These are phyloP conservation scores for Lacerta bilineata DNA, from an alignment of 2,797 vertebrate genomes.

Conservation along the genomic window DNA sequence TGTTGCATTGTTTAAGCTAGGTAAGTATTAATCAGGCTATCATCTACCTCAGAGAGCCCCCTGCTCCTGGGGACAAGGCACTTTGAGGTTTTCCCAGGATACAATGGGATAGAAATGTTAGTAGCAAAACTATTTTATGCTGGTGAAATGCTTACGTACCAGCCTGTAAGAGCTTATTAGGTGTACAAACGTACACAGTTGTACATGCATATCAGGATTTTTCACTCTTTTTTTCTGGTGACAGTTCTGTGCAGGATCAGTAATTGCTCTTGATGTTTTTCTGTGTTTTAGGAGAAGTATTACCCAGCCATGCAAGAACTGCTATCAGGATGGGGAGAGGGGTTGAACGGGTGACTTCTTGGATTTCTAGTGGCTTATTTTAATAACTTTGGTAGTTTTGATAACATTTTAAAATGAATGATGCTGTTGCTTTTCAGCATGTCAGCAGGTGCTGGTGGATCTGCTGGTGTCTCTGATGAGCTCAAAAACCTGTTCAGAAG, in stretches of 20 bases:
- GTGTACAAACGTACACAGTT: neutral
- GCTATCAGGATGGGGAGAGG: neutral
- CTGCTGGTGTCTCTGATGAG: slow-evolving; percentile 94
- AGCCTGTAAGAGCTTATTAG: neutral
- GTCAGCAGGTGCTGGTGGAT: slow-evolving; percentile 91
- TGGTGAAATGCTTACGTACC: neutral
- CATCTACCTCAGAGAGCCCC: too few relatives aligned
- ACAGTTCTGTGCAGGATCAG: neutral
- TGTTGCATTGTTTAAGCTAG: neutral
- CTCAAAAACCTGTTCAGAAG: slow-evolving; percentile 91
- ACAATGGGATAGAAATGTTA: neutral
- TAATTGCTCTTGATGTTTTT: neutral
- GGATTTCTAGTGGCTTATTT: neutral
- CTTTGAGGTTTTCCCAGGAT: neutral
- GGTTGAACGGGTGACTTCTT: neutral
- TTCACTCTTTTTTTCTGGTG: neutral
- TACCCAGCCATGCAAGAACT: neutral
- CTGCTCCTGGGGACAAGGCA: too few relatives aligned
- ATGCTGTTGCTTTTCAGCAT: slow-evolving; percentile 80
- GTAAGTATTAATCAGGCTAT: neutral
- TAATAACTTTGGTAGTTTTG: neutral
- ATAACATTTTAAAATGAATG: slow-evolving; percentile 11
- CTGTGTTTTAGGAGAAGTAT: neutral
- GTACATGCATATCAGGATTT: too few relatives aligned
- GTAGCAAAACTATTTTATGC: neutral